Percentiles rank a stretch among this genome's conserved stretches.
These are phyloP conservation scores for Microctonus aethiopoides DNA, from an alignment of 2,888 invertebrate species.

Conservation along the genomic window DNA sequence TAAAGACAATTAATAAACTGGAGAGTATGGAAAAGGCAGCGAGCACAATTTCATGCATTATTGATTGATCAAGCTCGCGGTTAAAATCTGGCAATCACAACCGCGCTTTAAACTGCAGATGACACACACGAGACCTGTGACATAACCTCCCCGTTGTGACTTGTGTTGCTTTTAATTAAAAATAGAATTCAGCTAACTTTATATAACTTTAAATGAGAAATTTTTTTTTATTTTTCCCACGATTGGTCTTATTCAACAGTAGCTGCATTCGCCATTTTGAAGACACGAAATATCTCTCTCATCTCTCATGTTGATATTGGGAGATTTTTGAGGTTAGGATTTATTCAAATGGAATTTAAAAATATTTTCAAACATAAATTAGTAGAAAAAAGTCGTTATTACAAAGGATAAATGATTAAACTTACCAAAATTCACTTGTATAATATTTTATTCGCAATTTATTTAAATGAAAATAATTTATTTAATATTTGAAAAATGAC, in stretches of 20 bases:
- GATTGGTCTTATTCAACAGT: background rate
- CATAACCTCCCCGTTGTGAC: constrained; percentile 9
- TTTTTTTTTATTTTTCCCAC: background rate
- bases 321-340: background rate
- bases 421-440: background rate
- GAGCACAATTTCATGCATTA: constrained; percentile 68
- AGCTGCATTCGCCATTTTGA: constrained; percentile 28
- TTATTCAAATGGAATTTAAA: background rate
- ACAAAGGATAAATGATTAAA: background rate
- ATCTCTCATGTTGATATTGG: background rate
- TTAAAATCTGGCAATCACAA: constrained; percentile 3
- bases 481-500: background rate
- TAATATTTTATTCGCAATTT: background rate
- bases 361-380: background rate
- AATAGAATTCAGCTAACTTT: constrained; percentile 9
- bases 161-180: background rate
- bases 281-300: constrained; percentile 3
- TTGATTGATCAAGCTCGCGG: constrained; percentile 35
- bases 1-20: constrained; percentile 71
- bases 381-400: background rate
- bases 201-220: constrained; percentile 16
- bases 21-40: constrained; percentile 70
- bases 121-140: background rate
- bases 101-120: background rate
- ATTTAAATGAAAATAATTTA: background rate